phyloP scores from a whole-genome alignment of 92 coral and sea anemone genomes.

The Zoanthus sansibaricus region DNA sequence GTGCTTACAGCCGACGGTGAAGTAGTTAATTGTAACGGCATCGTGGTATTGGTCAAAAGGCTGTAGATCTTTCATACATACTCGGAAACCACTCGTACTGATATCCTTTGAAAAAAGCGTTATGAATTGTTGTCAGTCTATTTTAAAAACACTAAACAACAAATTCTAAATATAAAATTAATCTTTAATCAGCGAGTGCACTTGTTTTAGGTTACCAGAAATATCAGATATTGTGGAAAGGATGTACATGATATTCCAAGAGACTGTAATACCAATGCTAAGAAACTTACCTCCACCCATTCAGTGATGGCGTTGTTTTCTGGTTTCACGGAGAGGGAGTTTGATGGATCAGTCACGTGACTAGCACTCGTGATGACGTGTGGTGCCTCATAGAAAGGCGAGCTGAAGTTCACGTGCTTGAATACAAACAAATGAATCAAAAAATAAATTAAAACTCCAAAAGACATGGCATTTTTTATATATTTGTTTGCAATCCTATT shows the following conservation, averaged over 20 bases:
- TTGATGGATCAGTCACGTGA: constrained; percentile 65
- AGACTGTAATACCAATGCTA: background rate
- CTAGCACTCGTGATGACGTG: constrained; percentile 69
- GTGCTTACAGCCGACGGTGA: constrained; percentile 71
- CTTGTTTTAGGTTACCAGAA: too few species aligned
- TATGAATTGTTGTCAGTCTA: too few species aligned
- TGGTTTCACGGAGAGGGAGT: constrained; percentile 67
- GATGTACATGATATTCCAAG: too few species aligned
- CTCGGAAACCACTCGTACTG: constrained; percentile 55
- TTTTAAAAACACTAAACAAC: too few species aligned
- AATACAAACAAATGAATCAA: background rate
- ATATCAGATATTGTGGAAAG: too few species aligned
- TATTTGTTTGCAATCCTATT: background rate
- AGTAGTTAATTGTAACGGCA: constrained; percentile 68
- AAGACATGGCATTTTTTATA: too few species aligned
- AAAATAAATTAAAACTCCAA: background rate
- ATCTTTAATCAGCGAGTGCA: too few species aligned
- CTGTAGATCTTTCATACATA: constrained; percentile 78
- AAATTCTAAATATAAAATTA: too few species aligned
- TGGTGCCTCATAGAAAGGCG: constrained; percentile 69
- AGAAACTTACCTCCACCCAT: constrained; percentile 72
- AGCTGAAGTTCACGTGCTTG: constrained; percentile 64
- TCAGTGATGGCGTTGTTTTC: constrained; percentile 77
- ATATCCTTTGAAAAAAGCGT: constrained; percentile 60
- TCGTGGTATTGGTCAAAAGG: constrained; percentile 75